These are phyloP conservation scores for Theonella swinhoei DNA, from an alignment of 37 sponge, comb jelly and placozoan genomes.

Conservation along the genomic window DNA sequence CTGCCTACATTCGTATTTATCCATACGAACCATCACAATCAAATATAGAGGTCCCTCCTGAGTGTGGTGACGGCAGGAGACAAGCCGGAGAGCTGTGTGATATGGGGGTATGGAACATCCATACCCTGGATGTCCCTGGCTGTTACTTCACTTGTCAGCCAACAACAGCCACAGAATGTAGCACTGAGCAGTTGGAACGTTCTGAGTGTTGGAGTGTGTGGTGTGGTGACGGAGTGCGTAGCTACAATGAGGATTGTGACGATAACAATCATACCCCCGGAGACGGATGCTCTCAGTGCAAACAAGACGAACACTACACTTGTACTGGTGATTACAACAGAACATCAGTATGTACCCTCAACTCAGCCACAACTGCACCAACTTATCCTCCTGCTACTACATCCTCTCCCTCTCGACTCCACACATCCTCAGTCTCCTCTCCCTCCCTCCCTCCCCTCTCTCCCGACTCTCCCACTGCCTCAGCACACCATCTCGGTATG, in stretches of 20 bases:
- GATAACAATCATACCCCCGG: slow-evolving; percentile 25
- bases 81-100: slow-evolving; percentile 76
- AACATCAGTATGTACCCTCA: slow-evolving; percentile 20
- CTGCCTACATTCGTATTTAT: background rate
- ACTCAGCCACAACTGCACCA: background rate
- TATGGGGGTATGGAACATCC: background rate
- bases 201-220: slow-evolving; percentile 18
- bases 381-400: background rate
- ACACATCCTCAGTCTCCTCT: background rate
- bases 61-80: slow-evolving; percentile 70
- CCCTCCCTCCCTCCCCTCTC: background rate
- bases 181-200: slow-evolving; percentile 6
- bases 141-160: slow-evolving; percentile 20
- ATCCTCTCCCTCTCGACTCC: background rate
- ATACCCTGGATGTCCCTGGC: background rate
- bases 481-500: background rate
- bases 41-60: background rate
- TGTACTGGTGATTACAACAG: slow-evolving; percentile 31
- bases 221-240: slow-evolving; percentile 65
- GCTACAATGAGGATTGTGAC: slow-evolving; percentile 65
- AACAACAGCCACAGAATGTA: slow-evolving; percentile 36
- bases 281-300: slow-evolving; percentile 50
- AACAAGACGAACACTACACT: background rate
- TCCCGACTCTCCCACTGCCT: background rate
- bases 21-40: background rate